Conservation (phyloP, 2,113 vertebrate genomes). For the Eidolon helvum region DNA sequence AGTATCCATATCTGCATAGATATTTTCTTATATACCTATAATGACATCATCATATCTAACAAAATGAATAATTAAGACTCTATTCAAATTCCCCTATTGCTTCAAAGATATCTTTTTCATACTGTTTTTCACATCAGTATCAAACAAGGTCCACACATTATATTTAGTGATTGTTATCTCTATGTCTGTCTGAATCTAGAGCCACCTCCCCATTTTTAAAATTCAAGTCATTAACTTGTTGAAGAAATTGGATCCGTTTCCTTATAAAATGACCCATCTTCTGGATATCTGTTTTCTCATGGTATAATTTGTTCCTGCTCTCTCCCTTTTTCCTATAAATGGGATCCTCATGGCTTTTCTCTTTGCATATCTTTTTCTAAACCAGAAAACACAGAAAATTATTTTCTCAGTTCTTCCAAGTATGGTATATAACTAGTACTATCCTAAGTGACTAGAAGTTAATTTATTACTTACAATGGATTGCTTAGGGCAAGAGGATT, state of each 20-base stretch:
- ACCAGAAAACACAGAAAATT: neutral
- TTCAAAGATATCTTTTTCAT: neutral
- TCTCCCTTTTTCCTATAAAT: neutral
- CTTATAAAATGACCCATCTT: neutral
- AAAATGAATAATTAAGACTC: neutral
- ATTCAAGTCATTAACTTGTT: neutral
- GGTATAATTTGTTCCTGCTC: neutral
- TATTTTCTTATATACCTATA: neutral
- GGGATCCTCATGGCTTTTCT: neutral
- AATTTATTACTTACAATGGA: neutral
- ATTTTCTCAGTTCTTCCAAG: neutral
- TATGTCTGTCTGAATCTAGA: neutral
- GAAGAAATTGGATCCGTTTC: neutral
- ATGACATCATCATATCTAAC: neutral
- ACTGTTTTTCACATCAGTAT: neutral
- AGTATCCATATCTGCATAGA: neutral
- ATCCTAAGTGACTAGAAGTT: neutral
- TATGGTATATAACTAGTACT: neutral
- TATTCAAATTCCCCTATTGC: neutral
- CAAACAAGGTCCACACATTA: neutral
- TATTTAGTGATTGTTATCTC: neutral
- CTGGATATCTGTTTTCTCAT: neutral
- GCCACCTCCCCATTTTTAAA: neutral
- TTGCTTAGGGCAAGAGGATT: neutral
- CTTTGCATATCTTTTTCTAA: neutral